Percentiles rank a stretch among this genome's conserved stretches.
Evolutionary conservation across 2,113 vertebrate species (phyloP).

Genomic region (Micronycteris hirsuta): DNA sequence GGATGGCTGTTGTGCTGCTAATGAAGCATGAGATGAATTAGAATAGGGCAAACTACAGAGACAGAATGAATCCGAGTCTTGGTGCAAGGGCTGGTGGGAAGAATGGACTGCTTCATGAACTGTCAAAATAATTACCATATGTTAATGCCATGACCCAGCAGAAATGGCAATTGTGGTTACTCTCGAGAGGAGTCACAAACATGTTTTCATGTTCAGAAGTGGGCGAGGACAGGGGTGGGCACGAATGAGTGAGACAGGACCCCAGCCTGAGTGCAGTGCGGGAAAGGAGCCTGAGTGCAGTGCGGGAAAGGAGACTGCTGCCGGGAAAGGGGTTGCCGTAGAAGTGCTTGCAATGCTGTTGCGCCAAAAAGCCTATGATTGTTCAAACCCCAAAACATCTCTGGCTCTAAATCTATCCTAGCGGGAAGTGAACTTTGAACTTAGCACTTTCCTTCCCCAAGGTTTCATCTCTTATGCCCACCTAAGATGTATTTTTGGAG

Average conservation of each 20-base stretch:
- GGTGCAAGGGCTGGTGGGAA: no score
- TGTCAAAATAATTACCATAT: not conserved
- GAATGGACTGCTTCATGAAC: no score
- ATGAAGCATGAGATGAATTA: constrained; percentile 24
- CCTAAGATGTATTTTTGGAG: not conserved
- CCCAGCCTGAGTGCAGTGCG: not conserved
- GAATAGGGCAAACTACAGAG: no score
- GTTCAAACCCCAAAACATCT: not conserved
- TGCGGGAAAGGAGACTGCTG: not conserved
- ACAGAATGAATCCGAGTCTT: no score
- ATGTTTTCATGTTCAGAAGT: not conserved
- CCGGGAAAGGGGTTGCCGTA: not conserved
- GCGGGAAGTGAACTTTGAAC: not conserved
- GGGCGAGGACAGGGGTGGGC: not conserved
- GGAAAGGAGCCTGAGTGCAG: not conserved
- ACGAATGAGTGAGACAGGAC: not conserved
- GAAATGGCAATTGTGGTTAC: constrained; percentile 3
- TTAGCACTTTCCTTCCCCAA: not conserved
- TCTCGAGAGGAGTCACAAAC: not conserved
- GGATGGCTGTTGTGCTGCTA: not conserved
- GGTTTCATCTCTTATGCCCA: not conserved
- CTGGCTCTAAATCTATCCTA: not conserved
- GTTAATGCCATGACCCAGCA: not conserved
- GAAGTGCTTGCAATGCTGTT: not conserved
- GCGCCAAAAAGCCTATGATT: not conserved